phyloP scores from a whole-genome alignment of 2,113 vertebrate species.

The Nannospalax galili region DNA sequence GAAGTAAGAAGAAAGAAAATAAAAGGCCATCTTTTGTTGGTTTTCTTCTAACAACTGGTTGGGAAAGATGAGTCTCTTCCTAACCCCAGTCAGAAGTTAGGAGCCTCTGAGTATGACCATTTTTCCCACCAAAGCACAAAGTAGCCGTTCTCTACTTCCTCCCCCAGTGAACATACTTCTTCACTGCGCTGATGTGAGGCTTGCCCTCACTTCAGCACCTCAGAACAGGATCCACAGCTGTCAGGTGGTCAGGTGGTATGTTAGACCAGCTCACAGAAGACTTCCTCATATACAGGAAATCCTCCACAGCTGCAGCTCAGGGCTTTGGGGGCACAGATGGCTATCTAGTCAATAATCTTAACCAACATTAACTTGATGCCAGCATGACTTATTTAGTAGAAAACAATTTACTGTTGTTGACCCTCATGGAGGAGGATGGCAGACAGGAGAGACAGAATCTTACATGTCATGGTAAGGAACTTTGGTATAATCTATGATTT shows the following conservation, averaged over 20 bases:
- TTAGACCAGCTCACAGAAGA: too few species aligned
- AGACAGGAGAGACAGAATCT: not conserved
- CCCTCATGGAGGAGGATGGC: not conserved
- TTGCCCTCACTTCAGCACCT: too few species aligned
- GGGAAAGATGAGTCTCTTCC: not conserved
- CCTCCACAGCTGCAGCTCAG: not conserved
- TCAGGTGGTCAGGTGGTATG: too few species aligned
- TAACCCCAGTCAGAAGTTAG: not conserved
- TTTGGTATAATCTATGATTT: not conserved
- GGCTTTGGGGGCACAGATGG: not conserved
- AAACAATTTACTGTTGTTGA: not conserved
- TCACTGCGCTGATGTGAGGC: not conserved
- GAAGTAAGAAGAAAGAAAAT: not conserved
- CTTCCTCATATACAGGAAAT: not conserved
- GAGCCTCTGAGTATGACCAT: not conserved
- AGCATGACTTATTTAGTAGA: not conserved
- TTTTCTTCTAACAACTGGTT: not conserved
- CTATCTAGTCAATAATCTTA: not conserved
- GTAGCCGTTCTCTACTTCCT: not conserved
- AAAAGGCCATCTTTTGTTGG: not conserved
- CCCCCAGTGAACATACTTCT: not conserved
- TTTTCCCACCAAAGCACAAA: constrained; percentile 4
- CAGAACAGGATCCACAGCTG: not conserved
- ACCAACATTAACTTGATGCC: not conserved
- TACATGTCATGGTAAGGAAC: not conserved